Evolutionary conservation across 2,888 invertebrate species (phyloP).

Genomic region (Scaptodrosophila latifasciaeformis): DNA sequence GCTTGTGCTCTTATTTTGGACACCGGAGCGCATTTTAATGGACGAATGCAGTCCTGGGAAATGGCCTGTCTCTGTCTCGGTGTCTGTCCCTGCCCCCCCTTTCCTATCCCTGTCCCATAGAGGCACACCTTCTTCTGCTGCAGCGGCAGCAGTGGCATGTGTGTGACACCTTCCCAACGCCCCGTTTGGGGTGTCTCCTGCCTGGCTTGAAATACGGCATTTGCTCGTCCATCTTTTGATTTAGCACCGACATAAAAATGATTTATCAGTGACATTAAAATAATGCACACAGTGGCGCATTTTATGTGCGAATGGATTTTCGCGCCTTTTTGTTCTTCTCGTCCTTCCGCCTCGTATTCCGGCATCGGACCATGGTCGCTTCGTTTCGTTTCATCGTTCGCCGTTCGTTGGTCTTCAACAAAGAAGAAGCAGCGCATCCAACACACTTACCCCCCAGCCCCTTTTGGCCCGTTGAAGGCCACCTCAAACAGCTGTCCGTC

Average conservation of each 20-base stretch:
- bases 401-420: slow-evolving; percentile 4
- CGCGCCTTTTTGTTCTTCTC: slow-evolving; percentile 67
- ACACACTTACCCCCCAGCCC: slow-evolving; percentile 21
- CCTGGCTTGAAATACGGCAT: slow-evolving; percentile 62
- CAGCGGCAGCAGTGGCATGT: slow-evolving; percentile 30
- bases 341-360: not conserved
- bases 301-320: slow-evolving; percentile 75
- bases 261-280: slow-evolving; percentile 74
- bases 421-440: no score
- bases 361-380: not conserved
- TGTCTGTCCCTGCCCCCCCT: no score
- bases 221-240: slow-evolving; percentile 72
- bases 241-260: slow-evolving; percentile 75
- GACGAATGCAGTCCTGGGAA: slow-evolving; percentile 67
- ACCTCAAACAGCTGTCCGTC: slow-evolving; percentile 28
- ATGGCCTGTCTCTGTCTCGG: no score
- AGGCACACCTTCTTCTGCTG: slow-evolving; percentile 20
- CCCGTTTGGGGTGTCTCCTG: not conserved
- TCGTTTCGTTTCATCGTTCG: not conserved
- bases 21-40: slow-evolving; percentile 66
- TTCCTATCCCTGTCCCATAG: slow-evolving; percentile 14
- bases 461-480: not conserved
- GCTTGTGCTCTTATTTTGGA: slow-evolving; percentile 53
- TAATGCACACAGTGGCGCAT: slow-evolving; percentile 75
- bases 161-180: slow-evolving; percentile 26